Base-by-base conservation (phyloP, 2,888 invertebrate species). In the Lepidocyrtoides sp. region DNA sequence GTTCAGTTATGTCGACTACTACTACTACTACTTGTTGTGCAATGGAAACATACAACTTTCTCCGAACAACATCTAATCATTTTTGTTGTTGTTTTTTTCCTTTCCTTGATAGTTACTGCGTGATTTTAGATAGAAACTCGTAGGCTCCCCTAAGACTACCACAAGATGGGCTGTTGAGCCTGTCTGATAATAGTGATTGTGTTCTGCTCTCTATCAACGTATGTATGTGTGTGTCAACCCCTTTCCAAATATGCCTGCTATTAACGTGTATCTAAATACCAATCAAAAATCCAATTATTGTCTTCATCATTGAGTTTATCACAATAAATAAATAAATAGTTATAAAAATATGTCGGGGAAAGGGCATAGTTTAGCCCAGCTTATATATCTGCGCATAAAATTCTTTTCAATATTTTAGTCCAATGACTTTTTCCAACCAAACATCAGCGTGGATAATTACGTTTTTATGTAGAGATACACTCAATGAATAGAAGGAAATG, bases 231-330 rank as follows among this genome's bases (percentile, higher is more conserved):
- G 7, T 36, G 7, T 7, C 36, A 36, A 36, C 29, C 17, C n/a
- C 41, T 51, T 66, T 32, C 17, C 69, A 84, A 44, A 60, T 51
- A 63, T 51, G 4, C 17, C 51, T 60, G 10, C 26, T 86, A 75
- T 63, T 77, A 77, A 77, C 75, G 41, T 63, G 23, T 87, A 17
- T 77, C 77, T 48, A 85, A 85, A 87, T 79, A 87, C 79, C 79
- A 87, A 87, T 87, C 87, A 87, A 87, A 79, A 87, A 79, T 79
- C 87, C 87, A 87, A 87, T 87, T 87, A 87, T 87, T 51, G 26
- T 14, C 26, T 23, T 54, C 51, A 77, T 54, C 54, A 77, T 69
- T 84, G 84, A 32, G 54, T 72, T 32, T 54, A 54, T 54, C 32
- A 54, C 54, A 29, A 77, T 29, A 26, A 20, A 75, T 14, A 75